These are phyloP conservation scores for Mus pahari DNA, from an alignment of 2,113 vertebrate species.

Conservation along the genomic window DNA sequence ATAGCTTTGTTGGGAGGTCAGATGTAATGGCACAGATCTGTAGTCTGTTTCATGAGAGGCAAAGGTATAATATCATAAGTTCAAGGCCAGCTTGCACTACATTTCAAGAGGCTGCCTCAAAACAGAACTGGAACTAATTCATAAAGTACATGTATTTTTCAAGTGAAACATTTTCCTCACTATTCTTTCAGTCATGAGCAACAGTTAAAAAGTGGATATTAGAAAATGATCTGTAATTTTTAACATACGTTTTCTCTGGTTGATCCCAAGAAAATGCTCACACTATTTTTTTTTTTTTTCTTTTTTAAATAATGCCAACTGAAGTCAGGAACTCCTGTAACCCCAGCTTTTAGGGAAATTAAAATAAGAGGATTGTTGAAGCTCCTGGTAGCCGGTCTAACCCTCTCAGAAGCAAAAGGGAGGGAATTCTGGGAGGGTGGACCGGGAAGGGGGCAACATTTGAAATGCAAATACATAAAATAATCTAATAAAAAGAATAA, in stretches of 20 bases:
- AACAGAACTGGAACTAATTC: not conserved
- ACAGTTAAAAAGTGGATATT: not conserved
- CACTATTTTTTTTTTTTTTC: too few relatives aligned
- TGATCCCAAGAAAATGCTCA: not conserved
- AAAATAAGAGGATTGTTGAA: not conserved
- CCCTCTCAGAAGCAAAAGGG: too few relatives aligned
- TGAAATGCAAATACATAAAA: too few relatives aligned
- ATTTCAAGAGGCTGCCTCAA: not conserved
- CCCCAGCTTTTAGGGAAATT: not conserved
- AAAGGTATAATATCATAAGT: not conserved
- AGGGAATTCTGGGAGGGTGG: too few relatives aligned
- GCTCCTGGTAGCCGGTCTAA: not conserved
- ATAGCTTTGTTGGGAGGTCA: not conserved
- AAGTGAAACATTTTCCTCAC: not conserved
- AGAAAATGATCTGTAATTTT: not conserved
- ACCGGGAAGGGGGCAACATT: too few relatives aligned
- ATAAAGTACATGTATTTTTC: too few relatives aligned
- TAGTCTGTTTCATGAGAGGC: not conserved
- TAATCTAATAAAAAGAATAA: not conserved
- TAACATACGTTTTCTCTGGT: not conserved
- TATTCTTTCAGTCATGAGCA: not conserved
- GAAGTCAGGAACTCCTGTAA: not conserved
- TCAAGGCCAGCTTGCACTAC: not conserved
- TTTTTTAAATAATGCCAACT: not conserved
- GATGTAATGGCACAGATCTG: not conserved